Percentiles rank a stretch among this genome's conserved stretches.
Conservation (phyloP, 2,113 vertebrate genomes). For the Nanorana parkeri region DNA sequence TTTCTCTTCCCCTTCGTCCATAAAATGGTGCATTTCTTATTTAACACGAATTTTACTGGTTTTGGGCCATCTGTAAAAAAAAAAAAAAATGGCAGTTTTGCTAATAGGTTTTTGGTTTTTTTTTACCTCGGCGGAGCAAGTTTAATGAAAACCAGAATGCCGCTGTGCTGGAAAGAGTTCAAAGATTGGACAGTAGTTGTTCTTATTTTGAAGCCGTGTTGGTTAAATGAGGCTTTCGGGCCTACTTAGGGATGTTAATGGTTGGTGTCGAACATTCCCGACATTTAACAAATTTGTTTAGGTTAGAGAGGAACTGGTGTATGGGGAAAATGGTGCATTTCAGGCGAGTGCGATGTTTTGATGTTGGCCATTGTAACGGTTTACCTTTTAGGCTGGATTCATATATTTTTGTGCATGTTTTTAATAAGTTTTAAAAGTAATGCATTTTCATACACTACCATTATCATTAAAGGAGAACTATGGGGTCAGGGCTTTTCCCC, state of each 20-base stretch:
- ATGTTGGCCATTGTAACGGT: no score
- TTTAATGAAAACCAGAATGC: conserved; percentile 57
- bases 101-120: conserved; percentile 65
- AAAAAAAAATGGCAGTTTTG: conserved; percentile 61
- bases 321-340: no score
- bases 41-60: conserved; percentile 62
- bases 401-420: no score
- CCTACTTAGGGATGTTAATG: not conserved
- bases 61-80: conserved; percentile 63
- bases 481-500: no score
- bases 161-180: not conserved
- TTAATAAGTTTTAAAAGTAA: no score
- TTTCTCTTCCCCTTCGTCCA: not conserved
- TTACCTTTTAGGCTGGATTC: no score
- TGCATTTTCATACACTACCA: no score
- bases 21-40: conserved; percentile 52
- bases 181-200: not conserved
- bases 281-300: no score
- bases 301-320: no score
- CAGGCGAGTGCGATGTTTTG: no score
- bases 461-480: no score
- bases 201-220: not conserved
- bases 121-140: conserved; percentile 58
- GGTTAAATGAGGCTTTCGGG: conserved; percentile 13
- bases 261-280: not conserved